A percentile compares a stretch with the other conserved stretches of the same genome.
phyloP scores from a whole-genome alignment of 2,888 invertebrate species.

The Pyralis farinalis region DNA sequence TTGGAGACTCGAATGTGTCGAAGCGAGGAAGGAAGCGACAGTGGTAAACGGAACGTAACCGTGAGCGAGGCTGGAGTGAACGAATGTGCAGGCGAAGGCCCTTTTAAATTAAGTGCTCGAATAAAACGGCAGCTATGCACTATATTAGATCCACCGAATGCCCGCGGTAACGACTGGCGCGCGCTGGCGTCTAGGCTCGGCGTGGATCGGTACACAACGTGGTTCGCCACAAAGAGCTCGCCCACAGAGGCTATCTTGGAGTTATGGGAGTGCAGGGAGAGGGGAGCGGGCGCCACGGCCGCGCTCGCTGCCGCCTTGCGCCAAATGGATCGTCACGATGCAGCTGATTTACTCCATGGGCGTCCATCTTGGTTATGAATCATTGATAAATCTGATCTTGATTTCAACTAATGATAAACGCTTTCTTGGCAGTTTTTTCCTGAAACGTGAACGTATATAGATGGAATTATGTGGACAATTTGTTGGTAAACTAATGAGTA shows the following conservation, averaged over 20 bases:
- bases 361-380: slow-evolving; percentile 76
- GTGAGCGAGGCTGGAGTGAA: slow-evolving; percentile 82
- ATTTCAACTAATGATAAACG: slow-evolving; percentile 24
- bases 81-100: slow-evolving; percentile 81
- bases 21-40: slow-evolving; percentile 70
- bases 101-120: slow-evolving; percentile 81
- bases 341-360: slow-evolving; percentile 66
- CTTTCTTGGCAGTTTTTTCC: slow-evolving; percentile 8
- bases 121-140: slow-evolving; percentile 77
- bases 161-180: slow-evolving; percentile 97
- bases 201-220: slow-evolving; percentile 97
- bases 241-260: slow-evolving; percentile 98
- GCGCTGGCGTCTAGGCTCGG: slow-evolving; percentile 95
- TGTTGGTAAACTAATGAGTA: slow-evolving; percentile 59
- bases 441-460: slow-evolving; percentile 27
- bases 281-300: slow-evolving; percentile 90
- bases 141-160: slow-evolving; percentile 95
- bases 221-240: slow-evolving; percentile 97
- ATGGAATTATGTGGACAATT: slow-evolving; percentile 31
- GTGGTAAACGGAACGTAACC: slow-evolving; percentile 75
- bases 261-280: slow-evolving; percentile 96
- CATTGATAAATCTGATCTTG: slow-evolving; percentile 20
- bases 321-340: slow-evolving; percentile 70
- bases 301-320: slow-evolving; percentile 82
- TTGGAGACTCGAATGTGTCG: slow-evolving; percentile 69